Evolutionary conservation across 1,140 invertebrate genomes (phyloP), one percentile per base, ranked within the genome.

Genomic region (Platyscapa corneri): DNA sequence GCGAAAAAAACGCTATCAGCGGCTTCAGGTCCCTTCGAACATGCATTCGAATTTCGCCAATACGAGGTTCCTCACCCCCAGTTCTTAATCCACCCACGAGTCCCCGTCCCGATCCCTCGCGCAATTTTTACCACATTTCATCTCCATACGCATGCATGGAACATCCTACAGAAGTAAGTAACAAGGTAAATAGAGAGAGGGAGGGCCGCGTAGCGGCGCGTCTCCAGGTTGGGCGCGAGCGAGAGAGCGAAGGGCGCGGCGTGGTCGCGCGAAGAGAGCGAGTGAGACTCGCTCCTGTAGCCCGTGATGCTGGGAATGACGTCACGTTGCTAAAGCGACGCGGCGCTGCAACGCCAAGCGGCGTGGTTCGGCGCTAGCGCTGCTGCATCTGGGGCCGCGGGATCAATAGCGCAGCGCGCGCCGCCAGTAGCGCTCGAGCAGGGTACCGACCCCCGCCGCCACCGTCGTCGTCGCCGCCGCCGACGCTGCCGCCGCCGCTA

Each of bases 291-390:
- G 10, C 81, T 49, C 34, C 81, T 14, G 34, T 65, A 56, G 46
- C 27, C 56, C 64, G 74, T 77, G 82, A 77, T 83, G 82, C 74
- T 77, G 74, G 60, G 70, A 77, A 83, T 84, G 83, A 78, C 83
- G 83, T 84, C 83, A 78, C 75, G 92, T 93, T 93, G 91, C 92
- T 93, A 93, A 92, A 93, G 92, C 92, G 92, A 93, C 92, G 91
- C 91, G 90, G 65, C 77, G 84, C 70, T 37, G 90, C 91, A 92
- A 90, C 90, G 91, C 88, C 89, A 90, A 91, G 91, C 92, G 37
- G 39, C 60, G 39, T 20, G 75, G 72, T 27, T 56, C 56, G 60
- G 75, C 75, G 42, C 39, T 75, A 65, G 60, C 82, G 65, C 37
- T 74, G 83, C 91, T 92, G 89, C 89, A 90, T 91, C 90, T 90